Evolutionary conservation across 35 echinoderm and acorn worm genomes (phyloP).

Genomic region (Amphiura filiformis): DNA sequence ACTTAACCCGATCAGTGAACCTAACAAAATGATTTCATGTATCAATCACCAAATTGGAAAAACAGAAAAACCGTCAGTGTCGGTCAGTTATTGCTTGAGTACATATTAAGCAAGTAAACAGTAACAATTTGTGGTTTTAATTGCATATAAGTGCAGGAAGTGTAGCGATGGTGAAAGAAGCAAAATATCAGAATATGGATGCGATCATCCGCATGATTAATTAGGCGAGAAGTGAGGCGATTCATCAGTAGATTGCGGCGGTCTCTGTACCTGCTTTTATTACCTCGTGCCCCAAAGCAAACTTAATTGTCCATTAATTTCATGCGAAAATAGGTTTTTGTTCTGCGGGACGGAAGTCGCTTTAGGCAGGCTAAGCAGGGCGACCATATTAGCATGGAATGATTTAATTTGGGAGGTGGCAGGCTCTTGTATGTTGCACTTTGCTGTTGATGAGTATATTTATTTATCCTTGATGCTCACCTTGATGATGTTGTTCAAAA

Average conservation of each 20-base stretch:
- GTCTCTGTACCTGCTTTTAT: background rate
- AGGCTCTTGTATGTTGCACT: no score
- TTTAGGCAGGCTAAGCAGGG: background rate
- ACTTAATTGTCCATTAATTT: conserved; percentile 9
- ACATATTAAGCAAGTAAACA: background rate
- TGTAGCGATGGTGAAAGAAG: background rate
- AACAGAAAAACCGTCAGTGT: no score
- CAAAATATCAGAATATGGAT: background rate
- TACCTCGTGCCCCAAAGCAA: background rate
- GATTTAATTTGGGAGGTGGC: no score
- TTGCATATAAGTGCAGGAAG: background rate
- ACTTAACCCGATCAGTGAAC: no score
- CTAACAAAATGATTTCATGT: no score
- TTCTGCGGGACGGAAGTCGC: background rate
- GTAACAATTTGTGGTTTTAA: conserved; percentile 4
- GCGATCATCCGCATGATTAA: conserved; percentile 10
- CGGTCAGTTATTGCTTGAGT: background rate
- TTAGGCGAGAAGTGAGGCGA: background rate
- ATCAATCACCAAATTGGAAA: no score
- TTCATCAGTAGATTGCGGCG: background rate
- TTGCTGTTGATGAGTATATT: no score
- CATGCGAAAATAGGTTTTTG: background rate
- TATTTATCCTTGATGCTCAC: no score
- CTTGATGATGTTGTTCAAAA: no score
- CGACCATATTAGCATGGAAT: background rate